Evolutionary conservation across 2,888 invertebrate species (phyloP).

Genomic region (Sinotaia quadrata): DNA sequence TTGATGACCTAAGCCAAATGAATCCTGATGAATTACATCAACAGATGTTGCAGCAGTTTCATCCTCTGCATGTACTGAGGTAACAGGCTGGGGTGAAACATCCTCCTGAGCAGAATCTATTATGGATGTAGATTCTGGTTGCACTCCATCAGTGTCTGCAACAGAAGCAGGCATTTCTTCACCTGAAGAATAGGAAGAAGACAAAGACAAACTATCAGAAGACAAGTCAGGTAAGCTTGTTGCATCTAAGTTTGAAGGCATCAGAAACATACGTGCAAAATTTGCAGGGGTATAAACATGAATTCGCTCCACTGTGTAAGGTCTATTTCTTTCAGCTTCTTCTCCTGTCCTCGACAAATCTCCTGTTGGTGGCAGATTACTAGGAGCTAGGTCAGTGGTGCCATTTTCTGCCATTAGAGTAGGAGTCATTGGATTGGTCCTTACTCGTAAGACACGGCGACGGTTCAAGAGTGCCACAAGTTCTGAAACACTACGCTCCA

Average conservation of each 20-base stretch:
- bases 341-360: background rate
- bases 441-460: background rate
- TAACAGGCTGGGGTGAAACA: no score
- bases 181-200: no score
- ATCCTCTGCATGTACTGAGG: no score
- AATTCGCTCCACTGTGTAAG: conserved; percentile 36
- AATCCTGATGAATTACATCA: no score
- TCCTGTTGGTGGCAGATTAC: background rate
- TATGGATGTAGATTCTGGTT: no score
- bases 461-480: conserved; percentile 10
- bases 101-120: no score
- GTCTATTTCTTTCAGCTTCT: background rate
- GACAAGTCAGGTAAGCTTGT: no score
- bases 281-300: conserved; percentile 39
- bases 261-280: conserved; percentile 30
- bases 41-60: no score
- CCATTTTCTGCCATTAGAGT: background rate
- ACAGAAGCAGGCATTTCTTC: no score
- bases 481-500: conserved; percentile 14
- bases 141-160: no score
- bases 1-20: no score
- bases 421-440: background rate
- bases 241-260: background rate
- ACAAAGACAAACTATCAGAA: no score
- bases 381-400: background rate